Base-by-base conservation (phyloP, 2,113 vertebrate genomes). In the Eurystomus gularis region DNA sequence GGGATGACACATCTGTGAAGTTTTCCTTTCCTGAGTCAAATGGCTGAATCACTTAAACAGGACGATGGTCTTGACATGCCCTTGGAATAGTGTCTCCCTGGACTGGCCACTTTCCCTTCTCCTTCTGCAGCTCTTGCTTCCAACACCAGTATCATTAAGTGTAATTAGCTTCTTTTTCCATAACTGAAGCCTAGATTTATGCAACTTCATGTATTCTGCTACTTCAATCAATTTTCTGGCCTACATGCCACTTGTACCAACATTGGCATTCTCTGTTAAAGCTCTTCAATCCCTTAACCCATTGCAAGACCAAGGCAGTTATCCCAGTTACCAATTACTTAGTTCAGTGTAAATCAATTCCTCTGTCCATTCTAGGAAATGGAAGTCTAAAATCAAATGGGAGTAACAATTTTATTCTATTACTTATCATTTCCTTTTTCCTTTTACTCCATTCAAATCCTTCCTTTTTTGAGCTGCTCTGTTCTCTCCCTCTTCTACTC, bases 81-180 rank as follows among this genome's bases (percentile, higher is more conserved):
- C 31, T 89, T 91, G 73, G 73, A 94, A 89, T 28, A 75, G 20
- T 28, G 18, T 71, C 2, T 77, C 52, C 21, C 46, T 51, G n/a
- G 26, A 7, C 62, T 86, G 46, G 29, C 54, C 49, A 64, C 29
- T 83, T 90, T 91, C 33, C 60, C 65, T 86, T 91, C 42, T 78
- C 35, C 70, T 88, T 55, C 60, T 64, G 37, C 54, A 88, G 25
- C 8, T 52, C 17, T 64, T 11, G 82, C 42, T 60, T 94, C 60
- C 80, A 94, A 39, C 26, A 90, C 12, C 33, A 77, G 51, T n/a
- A 57, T 62, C 51, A 42, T 60, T 78, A 90, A 84, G 19, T 75
- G 46, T 35, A 51, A 92, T 84, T 84, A 95, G 16, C 23, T 75
- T 71, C 26, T 26, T 89, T 90, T 94, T 91, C 64, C 61, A 57